Conservation (phyloP, 1,140 invertebrate genomes). For the Neomicropteryx cornuta region DNA sequence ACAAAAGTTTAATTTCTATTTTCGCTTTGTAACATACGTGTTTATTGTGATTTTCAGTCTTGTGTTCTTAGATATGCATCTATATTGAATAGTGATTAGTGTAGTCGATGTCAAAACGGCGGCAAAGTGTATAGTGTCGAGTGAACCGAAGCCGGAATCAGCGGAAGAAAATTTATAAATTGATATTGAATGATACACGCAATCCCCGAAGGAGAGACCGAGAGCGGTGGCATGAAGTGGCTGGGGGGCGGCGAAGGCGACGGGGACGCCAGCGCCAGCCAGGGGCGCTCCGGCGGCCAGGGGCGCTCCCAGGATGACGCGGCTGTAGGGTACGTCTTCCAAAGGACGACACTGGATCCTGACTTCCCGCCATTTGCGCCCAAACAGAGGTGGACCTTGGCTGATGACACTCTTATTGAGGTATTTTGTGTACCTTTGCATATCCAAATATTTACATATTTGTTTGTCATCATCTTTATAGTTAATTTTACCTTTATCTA, state of each 20-base stretch:
- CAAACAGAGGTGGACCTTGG: slow-evolving; percentile 66
- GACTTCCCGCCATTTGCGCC: slow-evolving; percentile 59
- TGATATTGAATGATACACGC: slow-evolving; percentile 42
- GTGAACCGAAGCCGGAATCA: no score
- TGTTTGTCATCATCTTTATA: slow-evolving; percentile 22
- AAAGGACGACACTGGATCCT: slow-evolving; percentile 62
- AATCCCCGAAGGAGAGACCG: no score
- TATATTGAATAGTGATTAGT: no score
- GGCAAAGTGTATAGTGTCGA: no score
- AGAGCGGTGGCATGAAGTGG: slow-evolving; percentile 43
- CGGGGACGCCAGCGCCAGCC: slow-evolving; percentile 29
- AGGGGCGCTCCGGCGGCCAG: slow-evolving; percentile 30
- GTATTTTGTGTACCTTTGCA: no score
- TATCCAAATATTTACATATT: no score
- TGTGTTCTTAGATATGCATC: no score
- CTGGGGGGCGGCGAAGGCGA: slow-evolving; percentile 37
- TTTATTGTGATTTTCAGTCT: no score
- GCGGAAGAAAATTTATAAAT: no score
- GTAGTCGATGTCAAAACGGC: no score
- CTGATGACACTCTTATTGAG: slow-evolving; percentile 70
- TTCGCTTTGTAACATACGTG: no score
- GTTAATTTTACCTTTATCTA: slow-evolving; percentile 7
- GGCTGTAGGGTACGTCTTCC: slow-evolving; percentile 78
- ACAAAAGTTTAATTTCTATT: no score
- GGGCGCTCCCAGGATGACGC: slow-evolving; percentile 69